phyloP scores from a whole-genome alignment of 2,113 vertebrate species.

The Atlantisia rogersi region DNA sequence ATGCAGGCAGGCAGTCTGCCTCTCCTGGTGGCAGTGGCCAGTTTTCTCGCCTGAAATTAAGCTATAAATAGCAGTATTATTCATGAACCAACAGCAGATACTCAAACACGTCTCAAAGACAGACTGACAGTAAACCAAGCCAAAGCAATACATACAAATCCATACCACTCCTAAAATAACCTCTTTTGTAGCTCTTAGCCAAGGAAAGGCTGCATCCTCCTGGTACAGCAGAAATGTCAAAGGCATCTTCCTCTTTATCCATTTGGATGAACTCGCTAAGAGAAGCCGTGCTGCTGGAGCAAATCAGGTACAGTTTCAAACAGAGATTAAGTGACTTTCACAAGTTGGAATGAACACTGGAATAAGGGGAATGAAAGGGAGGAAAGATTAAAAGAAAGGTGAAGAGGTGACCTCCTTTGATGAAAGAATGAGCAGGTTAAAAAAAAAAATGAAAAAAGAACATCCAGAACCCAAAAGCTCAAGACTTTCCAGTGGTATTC shows the following conservation, averaged over 20 bases:
- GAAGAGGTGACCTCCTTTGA: constrained; percentile 63
- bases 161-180: constrained; percentile 52
- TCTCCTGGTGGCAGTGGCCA: background rate
- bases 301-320: constrained; percentile 54
- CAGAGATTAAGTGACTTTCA: constrained; percentile 63
- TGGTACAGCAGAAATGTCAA: constrained; percentile 37
- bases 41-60: background rate
- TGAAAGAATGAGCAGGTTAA: constrained; percentile 51
- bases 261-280: constrained; percentile 8
- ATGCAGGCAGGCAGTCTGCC: background rate
- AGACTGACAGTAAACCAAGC: background rate
- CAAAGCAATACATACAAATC: constrained; percentile 1
- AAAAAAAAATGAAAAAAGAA: background rate
- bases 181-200: constrained; percentile 12
- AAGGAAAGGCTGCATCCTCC: background rate
- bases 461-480: background rate
- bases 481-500: background rate
- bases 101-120: background rate
- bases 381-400: constrained; percentile 63
- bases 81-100: background rate
- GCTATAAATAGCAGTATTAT: constrained; percentile 36
- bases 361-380: constrained; percentile 47
- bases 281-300: constrained; percentile 34
- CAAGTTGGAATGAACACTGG: constrained; percentile 32
- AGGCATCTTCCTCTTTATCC: constrained; percentile 56